Base-by-base conservation (phyloP, 2,888 invertebrate species). In the Dione vanillae region DNA sequence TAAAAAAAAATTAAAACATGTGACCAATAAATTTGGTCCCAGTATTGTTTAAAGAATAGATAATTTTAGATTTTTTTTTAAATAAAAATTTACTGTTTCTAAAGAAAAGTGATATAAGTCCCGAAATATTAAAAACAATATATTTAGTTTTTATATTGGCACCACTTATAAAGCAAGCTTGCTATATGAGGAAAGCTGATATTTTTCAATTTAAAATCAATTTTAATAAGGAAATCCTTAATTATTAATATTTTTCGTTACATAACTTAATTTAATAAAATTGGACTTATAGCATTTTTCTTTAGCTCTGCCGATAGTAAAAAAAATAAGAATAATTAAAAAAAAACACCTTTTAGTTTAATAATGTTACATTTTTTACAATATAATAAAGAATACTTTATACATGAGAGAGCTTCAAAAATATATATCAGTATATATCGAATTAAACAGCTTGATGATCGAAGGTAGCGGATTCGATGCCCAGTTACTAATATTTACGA, bases 381-480 rank as follows among this genome's bases (percentile, higher is more conserved):
- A 65, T 71, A 41, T 66, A 72, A 75, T 69, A 74, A 49, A 37
- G 65, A 66, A 75, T 73, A 49, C 6, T 70, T 71, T 74, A 72
- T 74, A 71, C 61, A 45, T 20, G 45, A 61, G 11, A 45, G 45
- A 59, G 40, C 41, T n/a, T 61, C 45, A 11, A 45, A 45, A 20
- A 16, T 45, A 64, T 45, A 12, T 40, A 40, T 37, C 51, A 64
- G 19, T 64, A 16, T 37, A 64, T 51, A 64, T 64, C 9, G 49
- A 64, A 64, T 49, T 64, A 51, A 40, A 45, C 11, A n/a, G 7
- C 6, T 45, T 20, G 19, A 16, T 19, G 11, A 7, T 35, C 6
- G 10, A 61, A 27, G 10, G 0, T 45, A 14, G 12, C 12, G 16
- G 12, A 11, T 56, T 40, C 40, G 56, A 40, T 16, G 12, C 5